These are phyloP conservation scores for Hedya salicella DNA, from an alignment of 2,888 invertebrate species.

Conservation along the genomic window DNA sequence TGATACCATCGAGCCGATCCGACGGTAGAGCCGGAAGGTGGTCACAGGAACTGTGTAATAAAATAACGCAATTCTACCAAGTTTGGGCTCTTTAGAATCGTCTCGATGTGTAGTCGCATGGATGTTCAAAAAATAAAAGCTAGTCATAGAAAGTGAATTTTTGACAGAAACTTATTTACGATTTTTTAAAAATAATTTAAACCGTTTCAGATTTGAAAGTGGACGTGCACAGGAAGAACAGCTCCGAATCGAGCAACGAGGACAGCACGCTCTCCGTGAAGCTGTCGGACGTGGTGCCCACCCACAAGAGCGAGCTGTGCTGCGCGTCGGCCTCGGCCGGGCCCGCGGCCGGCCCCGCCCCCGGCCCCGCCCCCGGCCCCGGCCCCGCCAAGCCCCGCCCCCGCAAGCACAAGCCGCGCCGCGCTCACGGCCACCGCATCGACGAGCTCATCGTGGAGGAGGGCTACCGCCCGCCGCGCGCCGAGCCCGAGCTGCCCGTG, in stretches of 20 bases:
- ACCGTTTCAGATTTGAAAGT: slow-evolving; percentile 91
- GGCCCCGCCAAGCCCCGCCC: slow-evolving; percentile 54
- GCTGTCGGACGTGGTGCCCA: slow-evolving; percentile 66
- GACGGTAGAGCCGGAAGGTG: too few relatives aligned
- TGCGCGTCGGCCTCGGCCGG: slow-evolving; percentile 50
- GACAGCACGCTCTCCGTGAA: slow-evolving; percentile 83
- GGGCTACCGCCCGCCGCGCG: slow-evolving; percentile 62
- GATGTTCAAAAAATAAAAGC: too few relatives aligned
- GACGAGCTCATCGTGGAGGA: slow-evolving; percentile 74
- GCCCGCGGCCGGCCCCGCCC: slow-evolving; percentile 62
- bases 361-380: slow-evolving; percentile 59
- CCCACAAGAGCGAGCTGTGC: slow-evolving; percentile 74
- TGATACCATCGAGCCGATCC: too few relatives aligned
- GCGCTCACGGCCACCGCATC: slow-evolving; percentile 68
- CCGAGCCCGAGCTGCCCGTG: slow-evolving; percentile 66
- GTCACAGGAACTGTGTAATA: too few relatives aligned
- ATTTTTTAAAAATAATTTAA: too few relatives aligned
- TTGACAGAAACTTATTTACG: too few relatives aligned
- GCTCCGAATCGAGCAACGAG: slow-evolving; percentile 94
- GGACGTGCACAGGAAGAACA: slow-evolving; percentile 96
- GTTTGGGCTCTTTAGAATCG: too few relatives aligned
- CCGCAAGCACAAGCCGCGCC: slow-evolving; percentile 64
- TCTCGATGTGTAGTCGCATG: too few relatives aligned
- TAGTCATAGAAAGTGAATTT: too few relatives aligned
- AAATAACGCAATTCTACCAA: too few relatives aligned